phyloP scores from a whole-genome alignment of 1,140 invertebrate genomes.

The Sweltsa coloradensis region DNA sequence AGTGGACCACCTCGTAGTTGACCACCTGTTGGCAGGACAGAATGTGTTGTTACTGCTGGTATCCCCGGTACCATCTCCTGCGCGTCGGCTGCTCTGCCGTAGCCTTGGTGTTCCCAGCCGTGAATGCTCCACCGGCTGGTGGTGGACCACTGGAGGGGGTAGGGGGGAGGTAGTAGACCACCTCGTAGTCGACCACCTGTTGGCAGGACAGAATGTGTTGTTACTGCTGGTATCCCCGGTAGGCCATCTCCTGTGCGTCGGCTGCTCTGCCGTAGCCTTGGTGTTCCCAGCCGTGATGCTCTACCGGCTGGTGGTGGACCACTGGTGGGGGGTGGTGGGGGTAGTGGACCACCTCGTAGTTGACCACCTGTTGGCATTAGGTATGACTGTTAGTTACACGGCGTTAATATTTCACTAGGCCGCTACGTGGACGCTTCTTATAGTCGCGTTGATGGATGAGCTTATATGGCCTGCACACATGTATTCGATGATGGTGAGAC shows the following conservation, averaged over 20 bases:
- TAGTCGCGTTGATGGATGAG: too few species aligned
- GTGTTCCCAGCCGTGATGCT: constrained; percentile 43
- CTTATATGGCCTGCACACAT: too few species aligned
- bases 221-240: constrained; percentile 36
- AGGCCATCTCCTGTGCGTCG: constrained; percentile 50
- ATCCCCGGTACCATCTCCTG: constrained; percentile 49
- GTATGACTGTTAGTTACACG: neutral
- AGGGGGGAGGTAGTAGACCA: constrained; percentile 75
- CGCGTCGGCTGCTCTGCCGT: constrained; percentile 40
- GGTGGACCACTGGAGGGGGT: constrained; percentile 39
- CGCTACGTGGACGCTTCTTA: too few species aligned
- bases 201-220: too few species aligned
- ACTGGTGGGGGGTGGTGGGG: constrained; percentile 50
- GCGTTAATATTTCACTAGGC: neutral
- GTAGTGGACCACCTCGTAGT: constrained; percentile 73
- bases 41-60: too few species aligned
- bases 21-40: constrained; percentile 34
- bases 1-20: constrained; percentile 73
- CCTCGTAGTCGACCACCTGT: constrained; percentile 59
- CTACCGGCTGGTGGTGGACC: constrained; percentile 43
- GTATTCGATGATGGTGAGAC: too few species aligned
- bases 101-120: constrained; percentile 43
- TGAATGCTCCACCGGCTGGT: constrained; percentile 37
- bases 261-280: constrained; percentile 41
- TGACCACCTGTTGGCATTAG: constrained; percentile 33